These are phyloP conservation scores for Sicus ferrugineus DNA, from an alignment of 2,888 invertebrate genomes.

Conservation along the genomic window DNA sequence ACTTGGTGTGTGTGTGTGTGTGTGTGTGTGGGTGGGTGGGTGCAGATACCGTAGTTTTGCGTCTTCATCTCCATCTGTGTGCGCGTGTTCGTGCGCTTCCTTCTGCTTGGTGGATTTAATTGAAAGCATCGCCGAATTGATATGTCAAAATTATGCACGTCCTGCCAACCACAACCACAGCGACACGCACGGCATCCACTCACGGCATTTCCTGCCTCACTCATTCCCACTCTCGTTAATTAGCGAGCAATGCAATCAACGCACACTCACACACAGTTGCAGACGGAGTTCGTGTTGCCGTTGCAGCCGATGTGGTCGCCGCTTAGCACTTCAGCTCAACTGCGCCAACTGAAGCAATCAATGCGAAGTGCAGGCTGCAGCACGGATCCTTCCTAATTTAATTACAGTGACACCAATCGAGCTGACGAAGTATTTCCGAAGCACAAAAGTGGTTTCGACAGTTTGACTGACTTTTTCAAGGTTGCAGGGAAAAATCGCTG, in stretches of 20 bases:
- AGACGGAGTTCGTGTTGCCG: too few relatives aligned
- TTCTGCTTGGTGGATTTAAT: constrained; percentile 9
- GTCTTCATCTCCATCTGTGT: background rate
- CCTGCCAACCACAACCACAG: background rate
- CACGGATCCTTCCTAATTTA: too few relatives aligned
- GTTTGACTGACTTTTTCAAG: too few relatives aligned
- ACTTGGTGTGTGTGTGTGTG: constrained; percentile 1
- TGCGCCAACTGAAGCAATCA: background rate
- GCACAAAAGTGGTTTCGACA: too few relatives aligned
- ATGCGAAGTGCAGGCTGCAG: background rate
- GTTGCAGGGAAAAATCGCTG: too few relatives aligned
- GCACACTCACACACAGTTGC: background rate
- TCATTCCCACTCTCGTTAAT: background rate
- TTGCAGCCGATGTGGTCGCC: background rate
- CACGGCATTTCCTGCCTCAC: background rate
- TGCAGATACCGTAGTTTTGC: background rate
- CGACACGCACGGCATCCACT: background rate
- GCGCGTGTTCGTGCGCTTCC: background rate
- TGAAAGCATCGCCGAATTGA: constrained; percentile 15
- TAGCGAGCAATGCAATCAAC: background rate
- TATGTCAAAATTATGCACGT: constrained; percentile 13
- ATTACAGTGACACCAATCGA: background rate
- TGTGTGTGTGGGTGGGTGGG: background rate
- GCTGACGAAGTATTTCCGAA: too few relatives aligned
- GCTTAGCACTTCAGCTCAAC: background rate